A percentile compares a stretch with the other conserved stretches of the same genome.
These are phyloP conservation scores for Galeruca laticollis DNA, from an alignment of 2,888 invertebrate species.

Conservation along the genomic window DNA sequence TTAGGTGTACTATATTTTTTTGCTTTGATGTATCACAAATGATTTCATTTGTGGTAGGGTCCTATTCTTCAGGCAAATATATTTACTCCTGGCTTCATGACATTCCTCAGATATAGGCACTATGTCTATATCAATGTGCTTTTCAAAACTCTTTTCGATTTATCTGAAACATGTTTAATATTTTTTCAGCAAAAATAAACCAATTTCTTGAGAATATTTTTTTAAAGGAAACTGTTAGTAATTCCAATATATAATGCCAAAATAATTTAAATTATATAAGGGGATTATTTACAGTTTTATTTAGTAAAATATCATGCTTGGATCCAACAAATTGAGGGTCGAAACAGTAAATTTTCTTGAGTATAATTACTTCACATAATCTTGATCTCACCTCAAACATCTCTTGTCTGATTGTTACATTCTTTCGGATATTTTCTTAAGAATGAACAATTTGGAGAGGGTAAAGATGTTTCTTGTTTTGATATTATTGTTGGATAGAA, in stretches of 20 bases:
- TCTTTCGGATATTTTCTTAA: slow-evolving; percentile 1
- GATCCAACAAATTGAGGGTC: background rate
- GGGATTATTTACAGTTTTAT: background rate
- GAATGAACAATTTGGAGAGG: slow-evolving; percentile 2
- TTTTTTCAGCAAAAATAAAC: background rate
- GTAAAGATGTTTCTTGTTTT: background rate
- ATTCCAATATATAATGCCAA: background rate
- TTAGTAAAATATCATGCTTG: background rate
- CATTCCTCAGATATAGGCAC: slow-evolving; percentile 23
- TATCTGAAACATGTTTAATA: background rate
- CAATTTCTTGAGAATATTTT: background rate
- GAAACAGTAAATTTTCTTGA: slow-evolving; percentile 4
- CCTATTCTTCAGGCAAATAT: slow-evolving; percentile 10
- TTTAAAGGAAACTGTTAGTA: background rate
- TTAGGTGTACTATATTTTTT: slow-evolving; percentile 6
- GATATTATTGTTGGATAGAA: background rate
- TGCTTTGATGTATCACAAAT: slow-evolving; percentile 23
- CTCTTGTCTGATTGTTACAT: background rate
- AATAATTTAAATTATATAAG: background rate
- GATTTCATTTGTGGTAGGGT: slow-evolving; percentile 24
- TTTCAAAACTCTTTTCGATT: slow-evolving; percentile 18
- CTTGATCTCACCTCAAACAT: background rate
- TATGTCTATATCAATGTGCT: slow-evolving; percentile 13
- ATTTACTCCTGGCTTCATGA: slow-evolving; percentile 3
- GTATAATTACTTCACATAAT: slow-evolving; percentile 1